Percentiles rank a stretch among this genome's conserved stretches.
These are phyloP conservation scores for Plotosus lineatus DNA, from an alignment of 2,113 vertebrate genomes.

Conservation along the genomic window DNA sequence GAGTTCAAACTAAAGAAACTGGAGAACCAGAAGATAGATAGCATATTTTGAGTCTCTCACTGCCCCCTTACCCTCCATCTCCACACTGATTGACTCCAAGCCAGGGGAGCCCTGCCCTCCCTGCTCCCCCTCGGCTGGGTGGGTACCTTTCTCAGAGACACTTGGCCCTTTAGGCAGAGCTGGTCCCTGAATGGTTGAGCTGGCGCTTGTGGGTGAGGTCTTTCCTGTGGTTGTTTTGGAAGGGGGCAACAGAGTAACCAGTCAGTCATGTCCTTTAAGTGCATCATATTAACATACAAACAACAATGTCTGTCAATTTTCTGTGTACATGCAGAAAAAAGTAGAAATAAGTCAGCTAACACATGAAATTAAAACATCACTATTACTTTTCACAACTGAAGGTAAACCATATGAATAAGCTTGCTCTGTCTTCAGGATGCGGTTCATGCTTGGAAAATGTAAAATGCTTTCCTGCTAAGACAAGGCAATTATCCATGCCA, in stretches of 20 bases:
- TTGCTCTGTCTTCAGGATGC: background rate
- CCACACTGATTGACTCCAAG: conserved; percentile 81
- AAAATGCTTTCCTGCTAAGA: background rate
- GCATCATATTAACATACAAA: conserved; percentile 35
- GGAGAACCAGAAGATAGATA: conserved; percentile 53
- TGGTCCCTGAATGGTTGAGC: conserved; percentile 73
- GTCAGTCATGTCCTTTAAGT: conserved; percentile 72
- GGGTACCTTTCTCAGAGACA: conserved; percentile 78
- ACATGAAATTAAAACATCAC: conserved; percentile 2
- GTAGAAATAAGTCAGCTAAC: background rate
- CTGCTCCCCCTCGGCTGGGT: conserved; percentile 73
- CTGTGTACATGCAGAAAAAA: conserved; percentile 31
- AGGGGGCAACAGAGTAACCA: conserved; percentile 73
- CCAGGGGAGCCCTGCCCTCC: conserved; percentile 77
- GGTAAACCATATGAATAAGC: background rate
- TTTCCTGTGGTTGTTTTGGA: conserved; percentile 77
- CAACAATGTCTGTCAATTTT: conserved; percentile 11
- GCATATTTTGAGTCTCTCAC: conserved; percentile 51
- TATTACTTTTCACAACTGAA: background rate
- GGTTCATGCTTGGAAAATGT: background rate
- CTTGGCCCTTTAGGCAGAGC: conserved; percentile 74
- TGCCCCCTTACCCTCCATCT: conserved; percentile 85
- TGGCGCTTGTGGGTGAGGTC: conserved; percentile 78
- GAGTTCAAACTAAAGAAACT: conserved; percentile 34
- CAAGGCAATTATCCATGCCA: background rate